phyloP scores from a whole-genome alignment of 1,140 invertebrate genomes.

The Penaeus indicus region DNA sequence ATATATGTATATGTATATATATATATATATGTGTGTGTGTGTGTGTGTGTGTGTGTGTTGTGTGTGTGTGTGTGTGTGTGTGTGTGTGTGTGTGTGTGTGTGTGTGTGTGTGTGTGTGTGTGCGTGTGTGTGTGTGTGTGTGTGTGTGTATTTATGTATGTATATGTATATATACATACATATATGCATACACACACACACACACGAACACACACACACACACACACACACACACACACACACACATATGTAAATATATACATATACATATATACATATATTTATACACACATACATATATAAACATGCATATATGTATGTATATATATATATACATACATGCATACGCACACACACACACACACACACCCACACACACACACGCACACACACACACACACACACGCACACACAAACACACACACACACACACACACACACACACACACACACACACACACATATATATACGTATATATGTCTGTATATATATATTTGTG shows the following conservation, averaged over 20 bases:
- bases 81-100: neutral
- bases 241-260: neutral
- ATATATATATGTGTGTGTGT: neutral
- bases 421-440: too few species aligned
- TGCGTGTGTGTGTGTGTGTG: neutral
- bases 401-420: neutral
- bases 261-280: too few species aligned
- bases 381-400: neutral
- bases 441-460: too few species aligned
- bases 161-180: neutral
- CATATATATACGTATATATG: too few species aligned
- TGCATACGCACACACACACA: neutral
- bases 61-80: neutral
- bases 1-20: neutral
- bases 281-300: neutral
- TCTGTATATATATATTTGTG: too few species aligned
- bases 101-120: neutral
- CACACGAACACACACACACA: too few species aligned
- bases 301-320: neutral
- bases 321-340: neutral
- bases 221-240: too few species aligned
- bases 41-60: neutral
- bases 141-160: neutral
- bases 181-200: neutral
- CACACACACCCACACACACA: neutral